Evolutionary conservation across 2,888 invertebrate genomes (phyloP).

Genomic region (Eupithecia pulchellata): DNA sequence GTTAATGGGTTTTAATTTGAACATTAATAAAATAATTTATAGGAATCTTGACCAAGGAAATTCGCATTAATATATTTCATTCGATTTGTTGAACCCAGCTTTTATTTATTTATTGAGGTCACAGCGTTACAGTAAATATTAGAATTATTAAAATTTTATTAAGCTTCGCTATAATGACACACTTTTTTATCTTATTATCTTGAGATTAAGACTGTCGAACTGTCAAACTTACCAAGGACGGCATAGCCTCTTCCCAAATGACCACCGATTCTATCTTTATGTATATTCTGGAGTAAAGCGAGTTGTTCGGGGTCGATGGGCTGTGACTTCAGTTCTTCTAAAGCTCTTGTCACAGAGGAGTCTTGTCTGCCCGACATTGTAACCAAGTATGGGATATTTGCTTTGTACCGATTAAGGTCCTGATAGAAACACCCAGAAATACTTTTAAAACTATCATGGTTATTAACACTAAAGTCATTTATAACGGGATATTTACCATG

Average conservation of each 20-base stretch:
- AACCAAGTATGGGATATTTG: slow-evolving; percentile 77
- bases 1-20: too few species aligned
- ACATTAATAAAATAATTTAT: too few species aligned
- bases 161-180: too few species aligned
- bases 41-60: too few species aligned
- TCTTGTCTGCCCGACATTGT: slow-evolving; percentile 84
- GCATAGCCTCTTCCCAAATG: slow-evolving; percentile 87
- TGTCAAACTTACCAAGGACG: slow-evolving; percentile 66
- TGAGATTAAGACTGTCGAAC: background rate
- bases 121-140: too few species aligned
- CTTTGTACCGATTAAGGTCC: slow-evolving; percentile 49
- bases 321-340: slow-evolving; percentile 57
- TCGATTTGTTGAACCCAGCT: too few species aligned
- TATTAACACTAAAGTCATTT: too few species aligned
- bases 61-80: too few species aligned
- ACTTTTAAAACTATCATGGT: background rate
- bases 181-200: too few species aligned
- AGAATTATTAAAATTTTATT: too few species aligned
- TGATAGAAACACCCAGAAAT: slow-evolving; percentile 26
- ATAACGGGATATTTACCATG: too few species aligned
- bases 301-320: slow-evolving; percentile 77
- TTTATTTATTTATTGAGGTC: too few species aligned
- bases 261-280: slow-evolving; percentile 70
- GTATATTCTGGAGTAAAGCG: slow-evolving; percentile 74
- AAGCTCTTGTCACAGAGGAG: slow-evolving; percentile 59